Percentiles rank a stretch among this genome's conserved stretches.
Conservation (phyloP, 2,888 invertebrate species). For the Chironomus tentans region DNA sequence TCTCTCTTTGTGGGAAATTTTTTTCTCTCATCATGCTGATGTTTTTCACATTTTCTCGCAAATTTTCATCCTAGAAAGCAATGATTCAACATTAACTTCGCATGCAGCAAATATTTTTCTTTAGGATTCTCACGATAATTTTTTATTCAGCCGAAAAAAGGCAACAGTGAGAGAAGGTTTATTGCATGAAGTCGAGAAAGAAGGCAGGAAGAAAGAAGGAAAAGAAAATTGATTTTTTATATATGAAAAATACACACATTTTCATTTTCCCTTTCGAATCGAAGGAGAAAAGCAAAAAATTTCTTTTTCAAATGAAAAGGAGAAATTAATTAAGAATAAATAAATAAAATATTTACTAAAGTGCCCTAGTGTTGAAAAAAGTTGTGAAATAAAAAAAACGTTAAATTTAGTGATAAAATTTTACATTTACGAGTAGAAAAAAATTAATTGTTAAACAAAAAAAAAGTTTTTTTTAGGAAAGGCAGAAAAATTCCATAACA, state of each 20-base stretch:
- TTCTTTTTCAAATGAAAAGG: not conserved
- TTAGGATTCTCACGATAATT: not conserved
- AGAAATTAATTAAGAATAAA: not conserved
- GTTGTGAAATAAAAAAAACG: not conserved
- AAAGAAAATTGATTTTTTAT: slow-evolving; percentile 3
- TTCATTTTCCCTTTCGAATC: not conserved
- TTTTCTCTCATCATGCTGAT: not conserved
- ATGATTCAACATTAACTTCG: not conserved
- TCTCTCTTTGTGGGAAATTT: no score
- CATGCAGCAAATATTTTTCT: not conserved
- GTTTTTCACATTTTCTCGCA: not conserved
- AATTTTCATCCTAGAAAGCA: not conserved
- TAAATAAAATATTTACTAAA: not conserved
- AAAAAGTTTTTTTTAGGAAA: not conserved
- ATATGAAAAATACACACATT: not conserved
- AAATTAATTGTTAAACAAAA: not conserved
- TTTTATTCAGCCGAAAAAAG: slow-evolving; percentile 26
- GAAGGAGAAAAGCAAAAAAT: not conserved
- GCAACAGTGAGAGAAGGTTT: slow-evolving; percentile 8
- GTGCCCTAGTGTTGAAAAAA: slow-evolving; percentile 16
- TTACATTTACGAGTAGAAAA: not conserved
- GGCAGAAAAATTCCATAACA: no score
- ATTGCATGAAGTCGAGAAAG: not conserved
- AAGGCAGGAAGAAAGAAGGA: not conserved
- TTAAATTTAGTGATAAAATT: not conserved